Evolutionary conservation across 2,797 vertebrate genomes (phyloP).

Genomic region (Coranthus polyacanthus): DNA sequence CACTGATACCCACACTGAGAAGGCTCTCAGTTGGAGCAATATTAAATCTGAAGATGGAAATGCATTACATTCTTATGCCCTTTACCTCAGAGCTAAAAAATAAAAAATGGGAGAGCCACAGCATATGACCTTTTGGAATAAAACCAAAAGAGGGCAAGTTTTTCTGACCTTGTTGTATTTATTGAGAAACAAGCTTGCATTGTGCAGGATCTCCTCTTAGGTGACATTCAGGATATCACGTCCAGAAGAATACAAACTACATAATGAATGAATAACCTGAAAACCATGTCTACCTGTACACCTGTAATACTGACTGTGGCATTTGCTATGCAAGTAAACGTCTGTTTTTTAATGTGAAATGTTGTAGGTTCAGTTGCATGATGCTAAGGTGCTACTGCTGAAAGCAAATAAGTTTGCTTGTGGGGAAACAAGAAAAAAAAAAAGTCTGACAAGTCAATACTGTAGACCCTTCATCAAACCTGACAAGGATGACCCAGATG

Average conservation of each 20-base stretch:
- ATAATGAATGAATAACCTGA: background rate
- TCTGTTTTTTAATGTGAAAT: too few species aligned
- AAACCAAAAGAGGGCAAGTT: background rate
- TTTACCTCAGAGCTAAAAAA: background rate
- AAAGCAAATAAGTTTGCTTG: too few species aligned
- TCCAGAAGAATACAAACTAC: background rate
- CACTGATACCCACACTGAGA: background rate
- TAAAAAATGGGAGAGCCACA: background rate
- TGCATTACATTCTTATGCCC: background rate
- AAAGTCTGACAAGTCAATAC: too few species aligned
- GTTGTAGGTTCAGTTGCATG: too few species aligned
- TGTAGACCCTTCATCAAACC: too few species aligned
- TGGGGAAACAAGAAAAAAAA: too few species aligned
- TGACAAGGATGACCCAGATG: too few species aligned
- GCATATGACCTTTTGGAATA: too few species aligned
- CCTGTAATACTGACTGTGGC: too few species aligned
- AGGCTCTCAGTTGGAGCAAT: background rate
- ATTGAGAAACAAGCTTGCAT: conserved; percentile 1
- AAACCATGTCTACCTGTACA: too few species aligned
- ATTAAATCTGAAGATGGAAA: background rate
- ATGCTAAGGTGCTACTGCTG: too few species aligned
- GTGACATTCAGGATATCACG: background rate
- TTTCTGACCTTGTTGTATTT: background rate
- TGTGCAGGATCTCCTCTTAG: background rate
- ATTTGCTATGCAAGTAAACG: too few species aligned